phyloP scores from a whole-genome alignment of 2,797 vertebrate genomes.

The Schizopygopsis pylzovi region DNA sequence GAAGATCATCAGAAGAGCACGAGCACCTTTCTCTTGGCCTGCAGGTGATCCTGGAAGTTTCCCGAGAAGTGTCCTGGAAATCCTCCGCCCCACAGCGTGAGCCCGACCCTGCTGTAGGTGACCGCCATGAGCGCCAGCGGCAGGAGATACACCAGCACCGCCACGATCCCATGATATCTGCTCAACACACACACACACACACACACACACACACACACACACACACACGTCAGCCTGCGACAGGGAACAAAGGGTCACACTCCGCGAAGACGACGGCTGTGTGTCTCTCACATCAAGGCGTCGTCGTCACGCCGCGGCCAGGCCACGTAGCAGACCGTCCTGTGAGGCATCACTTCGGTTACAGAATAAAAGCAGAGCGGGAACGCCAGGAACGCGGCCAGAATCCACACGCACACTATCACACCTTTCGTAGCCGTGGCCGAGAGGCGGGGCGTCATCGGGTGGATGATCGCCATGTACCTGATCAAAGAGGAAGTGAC shows the following conservation, averaged over 20 bases:
- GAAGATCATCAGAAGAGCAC: not conserved
- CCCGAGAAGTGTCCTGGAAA: slow-evolving; percentile 71
- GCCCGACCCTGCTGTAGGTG: slow-evolving; percentile 75
- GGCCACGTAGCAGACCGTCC: slow-evolving; percentile 83
- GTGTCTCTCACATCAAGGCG: slow-evolving; percentile 80
- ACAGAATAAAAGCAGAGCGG: slow-evolving; percentile 86
- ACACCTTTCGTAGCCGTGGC: slow-evolving; percentile 81
- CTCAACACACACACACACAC: slow-evolving; percentile 23
- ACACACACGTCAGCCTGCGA: not conserved
- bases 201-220: no score
- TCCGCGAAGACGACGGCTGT: not conserved
- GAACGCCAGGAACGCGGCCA: slow-evolving; percentile 83
- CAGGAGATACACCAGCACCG: slow-evolving; percentile 79
- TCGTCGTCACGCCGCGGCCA: slow-evolving; percentile 82
- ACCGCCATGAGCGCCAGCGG: slow-evolving; percentile 79
- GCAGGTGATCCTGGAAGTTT: slow-evolving; percentile 70
- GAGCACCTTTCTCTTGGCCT: slow-evolving; percentile 80
- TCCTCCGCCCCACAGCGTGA: slow-evolving; percentile 75
- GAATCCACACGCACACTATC: slow-evolving; percentile 84
- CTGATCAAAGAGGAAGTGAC: slow-evolving; percentile 64
- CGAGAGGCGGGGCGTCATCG: slow-evolving; percentile 85
- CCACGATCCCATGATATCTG: slow-evolving; percentile 79
- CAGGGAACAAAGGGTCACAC: not conserved
- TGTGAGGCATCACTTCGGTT: slow-evolving; percentile 76
- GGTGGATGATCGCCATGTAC: slow-evolving; percentile 89